A percentile compares a stretch with the other conserved stretches of the same genome.
These are phyloP conservation scores for Spialia ferax DNA, from an alignment of 2,888 invertebrate genomes.

Conservation along the genomic window DNA sequence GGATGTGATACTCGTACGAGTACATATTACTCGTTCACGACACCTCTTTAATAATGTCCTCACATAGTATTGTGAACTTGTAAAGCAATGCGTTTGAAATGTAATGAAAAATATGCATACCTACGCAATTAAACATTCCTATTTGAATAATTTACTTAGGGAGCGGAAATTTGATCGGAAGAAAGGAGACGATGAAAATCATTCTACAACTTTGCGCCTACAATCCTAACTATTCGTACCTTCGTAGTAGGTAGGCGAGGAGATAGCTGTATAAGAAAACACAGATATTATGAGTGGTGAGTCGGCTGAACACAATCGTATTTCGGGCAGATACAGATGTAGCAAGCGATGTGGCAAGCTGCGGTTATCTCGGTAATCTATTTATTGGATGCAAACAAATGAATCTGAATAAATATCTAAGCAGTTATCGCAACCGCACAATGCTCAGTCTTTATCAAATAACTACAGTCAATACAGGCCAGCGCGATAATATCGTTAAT, in stretches of 20 bases:
- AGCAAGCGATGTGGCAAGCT: slow-evolving; percentile 27
- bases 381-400: slow-evolving; percentile 54
- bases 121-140: too few species aligned
- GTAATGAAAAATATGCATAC: background rate
- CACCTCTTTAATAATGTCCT: background rate
- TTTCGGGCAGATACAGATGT: slow-evolving; percentile 9
- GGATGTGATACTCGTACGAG: background rate
- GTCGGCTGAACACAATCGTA: background rate
- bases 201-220: too few species aligned
- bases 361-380: slow-evolving; percentile 47
- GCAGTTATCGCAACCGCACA: slow-evolving; percentile 45
- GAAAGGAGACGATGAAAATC: too few species aligned
- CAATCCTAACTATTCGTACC: too few species aligned
- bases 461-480: slow-evolving; percentile 43
- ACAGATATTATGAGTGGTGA: background rate
- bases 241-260: background rate
- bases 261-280: background rate
- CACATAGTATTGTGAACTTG: background rate
- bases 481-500: slow-evolving; percentile 49
- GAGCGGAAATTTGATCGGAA: too few species aligned
- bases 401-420: slow-evolving; percentile 50
- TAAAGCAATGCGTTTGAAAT: background rate
- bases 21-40: background rate
- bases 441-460: slow-evolving; percentile 49
- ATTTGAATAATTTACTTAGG: too few species aligned